Evolutionary conservation across 2,797 vertebrate species (phyloP).

Genomic region (Bufotes viridis): DNA sequence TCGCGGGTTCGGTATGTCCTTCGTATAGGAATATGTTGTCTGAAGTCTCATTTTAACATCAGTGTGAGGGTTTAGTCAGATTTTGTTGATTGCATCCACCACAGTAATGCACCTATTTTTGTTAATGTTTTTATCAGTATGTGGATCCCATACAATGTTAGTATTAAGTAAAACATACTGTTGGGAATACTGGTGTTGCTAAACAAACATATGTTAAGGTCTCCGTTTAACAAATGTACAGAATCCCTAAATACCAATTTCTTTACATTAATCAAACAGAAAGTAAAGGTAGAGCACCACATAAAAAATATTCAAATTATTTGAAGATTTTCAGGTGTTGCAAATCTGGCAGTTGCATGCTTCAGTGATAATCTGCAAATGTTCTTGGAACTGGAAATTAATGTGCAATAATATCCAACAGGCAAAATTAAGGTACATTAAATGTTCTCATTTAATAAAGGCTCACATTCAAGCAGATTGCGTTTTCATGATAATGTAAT

Average conservation of each 20-base stretch:
- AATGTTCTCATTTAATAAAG: conserved; percentile 17
- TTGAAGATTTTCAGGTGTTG: conserved; percentile 13
- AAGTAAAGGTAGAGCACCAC: not conserved
- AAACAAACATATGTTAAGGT: not conserved
- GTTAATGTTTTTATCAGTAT: not conserved
- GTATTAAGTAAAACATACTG: not conserved
- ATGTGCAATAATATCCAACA: conserved; percentile 8
- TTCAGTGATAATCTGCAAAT: conserved; percentile 26
- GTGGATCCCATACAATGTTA: no score
- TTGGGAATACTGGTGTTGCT: not conserved
- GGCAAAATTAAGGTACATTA: conserved; percentile 29
- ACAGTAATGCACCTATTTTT: no score
- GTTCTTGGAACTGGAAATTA: conserved; percentile 22
- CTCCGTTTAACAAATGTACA: not conserved
- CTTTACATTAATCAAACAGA: not conserved
- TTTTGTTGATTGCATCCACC: no score
- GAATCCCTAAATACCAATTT: not conserved
- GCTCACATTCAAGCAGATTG: not conserved
- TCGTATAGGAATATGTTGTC: no score
- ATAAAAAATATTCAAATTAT: not conserved
- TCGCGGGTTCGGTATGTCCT: no score
- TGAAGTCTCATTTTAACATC: no score
- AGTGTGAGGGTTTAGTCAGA: no score
- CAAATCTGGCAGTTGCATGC: not conserved
- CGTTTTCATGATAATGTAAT: not conserved